These are phyloP conservation scores for Poecilia velifera DNA, from an alignment of 2,797 vertebrate species.

Conservation along the genomic window DNA sequence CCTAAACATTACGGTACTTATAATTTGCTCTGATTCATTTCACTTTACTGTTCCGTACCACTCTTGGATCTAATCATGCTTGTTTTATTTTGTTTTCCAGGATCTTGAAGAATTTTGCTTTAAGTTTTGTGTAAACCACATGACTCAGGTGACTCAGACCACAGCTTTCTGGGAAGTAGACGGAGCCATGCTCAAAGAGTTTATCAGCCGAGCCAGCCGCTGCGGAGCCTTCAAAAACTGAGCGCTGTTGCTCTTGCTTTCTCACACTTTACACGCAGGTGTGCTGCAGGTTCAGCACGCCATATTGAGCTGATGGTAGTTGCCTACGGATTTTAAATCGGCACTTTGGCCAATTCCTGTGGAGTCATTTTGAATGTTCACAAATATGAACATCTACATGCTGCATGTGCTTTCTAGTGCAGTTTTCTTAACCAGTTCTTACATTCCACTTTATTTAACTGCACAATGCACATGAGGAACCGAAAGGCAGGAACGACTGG, in stretches of 20 bases:
- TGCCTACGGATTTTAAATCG: constrained; percentile 6
- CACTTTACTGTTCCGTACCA: neutral
- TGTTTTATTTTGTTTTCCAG: constrained; percentile 63
- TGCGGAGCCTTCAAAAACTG: constrained; percentile 97
- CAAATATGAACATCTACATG: neutral
- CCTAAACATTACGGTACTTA: neutral
- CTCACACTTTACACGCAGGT: neutral
- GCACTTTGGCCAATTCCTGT: constrained; percentile 45
- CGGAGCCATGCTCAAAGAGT: constrained; percentile 92
- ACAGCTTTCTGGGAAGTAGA: constrained; percentile 94
- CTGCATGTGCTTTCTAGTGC: constrained; percentile 36
- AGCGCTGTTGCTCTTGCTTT: constrained; percentile 40
- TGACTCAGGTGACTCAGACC: constrained; percentile 95
- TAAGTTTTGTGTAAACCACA: constrained; percentile 94
- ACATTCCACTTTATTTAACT: constrained; percentile 5
- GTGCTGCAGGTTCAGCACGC: neutral
- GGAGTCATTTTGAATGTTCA: constrained; percentile 8
- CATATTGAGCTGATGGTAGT: neutral
- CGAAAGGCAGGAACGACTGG: neutral
- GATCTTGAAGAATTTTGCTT: constrained; percentile 98
- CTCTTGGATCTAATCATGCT: neutral
- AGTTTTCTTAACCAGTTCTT: constrained; percentile 9
- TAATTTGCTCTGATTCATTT: neutral
- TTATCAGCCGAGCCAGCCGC: constrained; percentile 93
- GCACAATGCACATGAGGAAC: constrained; percentile 2